Conservation (phyloP, 2,113 vertebrate species). For the Girardinichthys multiradiatus region DNA sequence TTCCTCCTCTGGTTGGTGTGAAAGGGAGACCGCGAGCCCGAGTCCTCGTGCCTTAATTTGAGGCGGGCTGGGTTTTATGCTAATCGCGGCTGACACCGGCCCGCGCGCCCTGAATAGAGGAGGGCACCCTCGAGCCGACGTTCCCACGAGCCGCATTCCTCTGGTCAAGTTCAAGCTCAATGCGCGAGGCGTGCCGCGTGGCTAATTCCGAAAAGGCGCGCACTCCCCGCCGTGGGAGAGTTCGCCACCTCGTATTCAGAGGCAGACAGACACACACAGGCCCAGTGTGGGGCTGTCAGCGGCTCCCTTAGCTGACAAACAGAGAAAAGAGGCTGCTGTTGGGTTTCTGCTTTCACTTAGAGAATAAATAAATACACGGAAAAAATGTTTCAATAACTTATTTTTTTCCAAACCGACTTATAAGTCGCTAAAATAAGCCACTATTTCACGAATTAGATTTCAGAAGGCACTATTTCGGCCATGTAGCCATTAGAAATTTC, state of each 20-base stretch:
- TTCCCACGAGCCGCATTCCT: constrained; percentile 81
- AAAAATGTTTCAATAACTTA: not conserved
- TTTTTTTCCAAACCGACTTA: not conserved
- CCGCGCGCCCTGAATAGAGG: constrained; percentile 71
- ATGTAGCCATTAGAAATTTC: not conserved
- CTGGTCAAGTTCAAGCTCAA: constrained; percentile 85
- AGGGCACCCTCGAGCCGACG: constrained; percentile 65
- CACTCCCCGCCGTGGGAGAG: constrained; percentile 65
- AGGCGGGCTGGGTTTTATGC: constrained; percentile 79
- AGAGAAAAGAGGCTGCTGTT: constrained; percentile 10
- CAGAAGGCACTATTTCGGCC: not conserved
- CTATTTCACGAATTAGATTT: not conserved
- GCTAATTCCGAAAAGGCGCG: constrained; percentile 71
- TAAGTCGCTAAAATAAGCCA: not conserved
- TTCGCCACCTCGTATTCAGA: constrained; percentile 58
- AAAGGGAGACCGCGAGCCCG: constrained; percentile 63
- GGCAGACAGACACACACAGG: constrained; percentile 16
- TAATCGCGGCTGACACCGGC: constrained; percentile 81
- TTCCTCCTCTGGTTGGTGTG: constrained; percentile 60
- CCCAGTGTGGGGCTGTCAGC: constrained; percentile 39
- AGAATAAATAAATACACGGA: constrained; percentile 8
- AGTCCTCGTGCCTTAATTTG: constrained; percentile 75
- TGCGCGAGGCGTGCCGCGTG: constrained; percentile 71
- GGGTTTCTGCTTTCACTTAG: not conserved
- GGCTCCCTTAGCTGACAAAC: constrained; percentile 7